Evolutionary conservation across 1,140 invertebrate genomes (phyloP).

Genomic region (Drosophila malerkotliana): DNA sequence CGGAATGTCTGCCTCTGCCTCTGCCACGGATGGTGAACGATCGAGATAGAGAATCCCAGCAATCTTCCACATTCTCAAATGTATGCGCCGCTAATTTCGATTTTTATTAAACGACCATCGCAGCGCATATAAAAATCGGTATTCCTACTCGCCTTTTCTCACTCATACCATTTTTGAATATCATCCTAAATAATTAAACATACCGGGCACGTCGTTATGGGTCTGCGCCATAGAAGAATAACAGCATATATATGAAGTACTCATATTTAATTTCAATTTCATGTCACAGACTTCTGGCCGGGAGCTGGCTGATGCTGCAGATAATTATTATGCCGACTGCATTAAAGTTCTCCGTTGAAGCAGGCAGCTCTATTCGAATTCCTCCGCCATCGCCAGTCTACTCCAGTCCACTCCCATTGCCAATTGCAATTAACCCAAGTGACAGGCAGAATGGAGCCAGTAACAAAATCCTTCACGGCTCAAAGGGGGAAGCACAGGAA

Average conservation of each 20-base stretch:
- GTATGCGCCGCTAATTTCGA: constrained; percentile 74
- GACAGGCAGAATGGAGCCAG: constrained; percentile 59
- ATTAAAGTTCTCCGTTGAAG: constrained; percentile 48
- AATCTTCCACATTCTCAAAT: constrained; percentile 19
- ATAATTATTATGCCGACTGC: constrained; percentile 73
- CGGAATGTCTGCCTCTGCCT: constrained; percentile 61
- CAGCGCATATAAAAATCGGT: constrained; percentile 66
- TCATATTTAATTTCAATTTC: constrained; percentile 77
- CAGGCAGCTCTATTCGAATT: constrained; percentile 18
- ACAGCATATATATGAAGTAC: constrained; percentile 39
- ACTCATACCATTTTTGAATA: constrained; percentile 65
- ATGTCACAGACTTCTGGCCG: constrained; percentile 61
- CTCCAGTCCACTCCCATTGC: constrained; percentile 12
- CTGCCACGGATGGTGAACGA: constrained; percentile 35
- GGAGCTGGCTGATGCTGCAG: constrained; percentile 58
- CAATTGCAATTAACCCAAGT: constrained; percentile 77
- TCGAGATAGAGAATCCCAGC: constrained; percentile 18
- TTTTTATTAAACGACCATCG: constrained; percentile 72
- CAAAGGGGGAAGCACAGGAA: constrained; percentile 17
- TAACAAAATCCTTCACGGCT: constrained; percentile 34
- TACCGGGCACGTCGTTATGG: constrained; percentile 67
- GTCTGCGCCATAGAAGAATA: constrained; percentile 38
- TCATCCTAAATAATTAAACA: constrained; percentile 79
- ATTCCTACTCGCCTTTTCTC: constrained; percentile 67
- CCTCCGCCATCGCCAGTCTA: background rate